Evolutionary conservation across 2,113 vertebrate species (phyloP), one percentile per base, ranked within the genome.

Genomic region (Dolichallabes microphthalmus): DNA sequence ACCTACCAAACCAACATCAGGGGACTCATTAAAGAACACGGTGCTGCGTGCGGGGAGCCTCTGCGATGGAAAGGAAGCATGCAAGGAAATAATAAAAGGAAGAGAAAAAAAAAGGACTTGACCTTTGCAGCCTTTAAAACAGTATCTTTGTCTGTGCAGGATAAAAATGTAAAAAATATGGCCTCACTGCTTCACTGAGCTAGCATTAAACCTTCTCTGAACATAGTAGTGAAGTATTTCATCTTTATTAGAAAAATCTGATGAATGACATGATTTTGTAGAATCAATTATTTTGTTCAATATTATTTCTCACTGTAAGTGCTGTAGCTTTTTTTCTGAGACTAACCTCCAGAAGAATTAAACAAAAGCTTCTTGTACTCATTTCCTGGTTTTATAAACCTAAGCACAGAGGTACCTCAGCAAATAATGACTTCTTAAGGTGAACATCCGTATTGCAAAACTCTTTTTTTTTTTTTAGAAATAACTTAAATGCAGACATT

Each of bases 11-110:
- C 69, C 61, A 80, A 83, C 82, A 82, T 74, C 87, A 82, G 85
- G 89, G 86, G 89, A 90, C 87, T 85, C 85, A 85, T 87, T 89
- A 88, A 87, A 69, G 82, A 77, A 83, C 86, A 86, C 80, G 55
- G 86, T 57, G 79, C 80, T 71, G 87, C 80, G 68, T 69, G 61
- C 57, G 69, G 75, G 68, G 80, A 85, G 75, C 64, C 30, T 60
- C 69, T 78, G 80, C 69, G 86, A 80, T 60, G 64, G 68, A 85
- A 85, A 64, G 76, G 82, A 79, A 81, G 86, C 85, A 88, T 82
- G 63, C 13, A 27, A 27, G 14, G 19, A 22, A 7, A 53, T 66
- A 63, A 22, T 20, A 45, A 45, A 35, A 39, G 14, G 32, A 20
- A 17, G 32, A 3, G 22, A 22, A n/a, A 25, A 57, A 35, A 20